Evolutionary conservation across 2,888 invertebrate species (phyloP).

Genomic region (Agrochola lychnidis): DNA sequence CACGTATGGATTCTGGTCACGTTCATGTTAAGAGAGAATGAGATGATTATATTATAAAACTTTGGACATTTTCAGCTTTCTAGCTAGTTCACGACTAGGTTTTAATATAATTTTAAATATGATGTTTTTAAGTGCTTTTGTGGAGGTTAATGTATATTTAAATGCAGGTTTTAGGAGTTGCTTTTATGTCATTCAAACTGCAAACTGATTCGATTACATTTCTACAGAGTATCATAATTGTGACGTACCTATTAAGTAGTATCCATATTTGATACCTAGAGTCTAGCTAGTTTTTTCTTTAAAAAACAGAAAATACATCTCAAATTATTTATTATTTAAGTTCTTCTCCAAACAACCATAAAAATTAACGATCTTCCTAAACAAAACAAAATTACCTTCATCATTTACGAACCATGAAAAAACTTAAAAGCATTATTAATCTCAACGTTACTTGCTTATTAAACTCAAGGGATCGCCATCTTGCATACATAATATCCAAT

Average conservation of each 20-base stretch:
- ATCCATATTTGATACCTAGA: not conserved
- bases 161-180: not conserved
- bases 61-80: slow-evolving; percentile 32
- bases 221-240: not conserved
- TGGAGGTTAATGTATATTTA: not conserved
- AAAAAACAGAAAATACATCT: not conserved
- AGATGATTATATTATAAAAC: slow-evolving; percentile 41
- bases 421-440: slow-evolving; percentile 54
- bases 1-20: slow-evolving; percentile 45
- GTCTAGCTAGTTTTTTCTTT: no score
- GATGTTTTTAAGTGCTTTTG: not conserved
- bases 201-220: not conserved
- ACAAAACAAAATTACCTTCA: slow-evolving; percentile 49
- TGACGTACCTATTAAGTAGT: not conserved
- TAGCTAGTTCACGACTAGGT: slow-evolving; percentile 4
- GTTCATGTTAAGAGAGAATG: slow-evolving; percentile 39
- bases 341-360: slow-evolving; percentile 19
- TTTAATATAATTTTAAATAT: slow-evolving; percentile 2
- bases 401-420: slow-evolving; percentile 42
- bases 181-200: not conserved
- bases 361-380: slow-evolving; percentile 39
- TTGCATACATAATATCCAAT: slow-evolving; percentile 69
- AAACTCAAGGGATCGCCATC: slow-evolving; percentile 56
- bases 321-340: slow-evolving; percentile 4
- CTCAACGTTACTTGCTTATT: slow-evolving; percentile 56